Percentiles rank a stretch among this genome's conserved stretches.
These are phyloP conservation scores for Augochlora pura DNA, from an alignment of 1,140 invertebrate species.

Conservation along the genomic window DNA sequence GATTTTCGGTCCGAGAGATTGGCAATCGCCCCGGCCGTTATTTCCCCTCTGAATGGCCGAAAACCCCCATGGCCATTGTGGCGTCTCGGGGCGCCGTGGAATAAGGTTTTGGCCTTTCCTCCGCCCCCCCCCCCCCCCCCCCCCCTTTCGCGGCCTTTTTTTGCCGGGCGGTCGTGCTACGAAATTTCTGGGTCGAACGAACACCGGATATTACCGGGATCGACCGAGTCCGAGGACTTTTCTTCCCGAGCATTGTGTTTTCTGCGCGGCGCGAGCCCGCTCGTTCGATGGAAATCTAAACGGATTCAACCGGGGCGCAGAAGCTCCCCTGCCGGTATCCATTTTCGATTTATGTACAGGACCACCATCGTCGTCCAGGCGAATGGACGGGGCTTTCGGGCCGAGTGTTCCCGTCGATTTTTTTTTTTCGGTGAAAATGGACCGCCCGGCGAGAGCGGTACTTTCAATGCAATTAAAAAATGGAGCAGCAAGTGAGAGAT, in stretches of 20 bases:
- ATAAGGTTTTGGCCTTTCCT: not conserved
- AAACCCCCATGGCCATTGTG: constrained; percentile 16
- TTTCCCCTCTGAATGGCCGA: constrained; percentile 39
- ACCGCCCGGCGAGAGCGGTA: too few relatives aligned
- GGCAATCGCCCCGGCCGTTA: constrained; percentile 58
- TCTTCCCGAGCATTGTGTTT: not conserved
- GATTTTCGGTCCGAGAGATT: constrained; percentile 62
- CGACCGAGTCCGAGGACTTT: constrained; percentile 8
- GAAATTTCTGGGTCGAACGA: constrained; percentile 4
- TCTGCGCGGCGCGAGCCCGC: not conserved
- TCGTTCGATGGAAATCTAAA: constrained; percentile 7
- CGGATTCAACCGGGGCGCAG: not conserved
- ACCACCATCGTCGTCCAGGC: too few relatives aligned
- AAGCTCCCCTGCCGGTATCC: not conserved
- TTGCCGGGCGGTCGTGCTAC: not conserved
- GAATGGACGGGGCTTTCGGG: not conserved
- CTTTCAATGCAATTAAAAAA: too few relatives aligned
- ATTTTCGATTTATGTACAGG: constrained; percentile 1
- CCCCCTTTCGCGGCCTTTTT: not conserved
- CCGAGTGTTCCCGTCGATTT: not conserved
- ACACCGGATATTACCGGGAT: constrained; percentile 29
- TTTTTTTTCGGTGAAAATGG: not conserved
- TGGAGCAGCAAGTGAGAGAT: too few relatives aligned
- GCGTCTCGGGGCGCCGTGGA: not conserved
- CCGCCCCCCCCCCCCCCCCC: too few relatives aligned